Conservation (phyloP, 2,113 vertebrate species). For the Ceyx cyanopectus region DNA sequence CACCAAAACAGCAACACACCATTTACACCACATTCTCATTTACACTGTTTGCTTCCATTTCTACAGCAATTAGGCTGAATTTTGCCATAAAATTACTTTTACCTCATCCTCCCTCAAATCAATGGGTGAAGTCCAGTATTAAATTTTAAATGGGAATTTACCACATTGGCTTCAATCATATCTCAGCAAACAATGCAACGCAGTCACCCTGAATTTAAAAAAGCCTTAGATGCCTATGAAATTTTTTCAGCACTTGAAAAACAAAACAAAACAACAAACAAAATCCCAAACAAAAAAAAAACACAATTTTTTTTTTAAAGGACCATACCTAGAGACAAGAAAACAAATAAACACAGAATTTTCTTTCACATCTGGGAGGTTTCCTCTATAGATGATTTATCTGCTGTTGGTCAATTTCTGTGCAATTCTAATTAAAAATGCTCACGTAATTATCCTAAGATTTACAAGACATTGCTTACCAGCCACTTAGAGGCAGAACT, state of each 20-base stretch:
- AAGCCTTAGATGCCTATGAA: not conserved
- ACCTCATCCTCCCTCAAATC: not conserved
- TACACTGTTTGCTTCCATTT: not conserved
- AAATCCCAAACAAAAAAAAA: no score
- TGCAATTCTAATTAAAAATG: not conserved
- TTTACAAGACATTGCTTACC: constrained; percentile 18
- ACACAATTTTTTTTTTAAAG: no score
- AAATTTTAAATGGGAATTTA: not conserved
- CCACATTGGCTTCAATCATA: not conserved
- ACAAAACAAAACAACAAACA: not conserved
- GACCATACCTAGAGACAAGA: not conserved
- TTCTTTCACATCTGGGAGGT: not conserved
- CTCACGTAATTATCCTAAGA: not conserved
- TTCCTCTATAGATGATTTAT: not conserved
- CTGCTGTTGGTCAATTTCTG: not conserved
- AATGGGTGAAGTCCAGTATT: not conserved
- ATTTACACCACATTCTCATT: not conserved
- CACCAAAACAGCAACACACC: not conserved
- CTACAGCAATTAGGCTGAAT: not conserved
- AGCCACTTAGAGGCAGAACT: not conserved
- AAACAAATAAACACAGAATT: not conserved
- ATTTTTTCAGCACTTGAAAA: not conserved
- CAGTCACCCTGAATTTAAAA: not conserved
- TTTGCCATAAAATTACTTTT: not conserved
- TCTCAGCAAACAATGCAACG: not conserved